These are phyloP conservation scores for Turnix velox DNA, from an alignment of 2,113 vertebrate species.

Conservation along the genomic window DNA sequence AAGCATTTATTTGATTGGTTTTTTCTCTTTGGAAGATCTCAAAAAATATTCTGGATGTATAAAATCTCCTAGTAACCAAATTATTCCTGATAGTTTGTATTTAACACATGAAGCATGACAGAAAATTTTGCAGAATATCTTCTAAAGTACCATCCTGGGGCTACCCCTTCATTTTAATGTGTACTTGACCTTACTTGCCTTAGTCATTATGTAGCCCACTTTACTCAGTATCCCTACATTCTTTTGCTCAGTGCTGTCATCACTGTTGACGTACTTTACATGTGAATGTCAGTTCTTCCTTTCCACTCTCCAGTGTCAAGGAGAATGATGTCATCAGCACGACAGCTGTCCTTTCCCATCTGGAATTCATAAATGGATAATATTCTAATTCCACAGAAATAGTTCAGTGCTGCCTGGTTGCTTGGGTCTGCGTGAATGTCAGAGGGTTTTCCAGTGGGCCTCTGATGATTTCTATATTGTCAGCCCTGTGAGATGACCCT, in stretches of 20 bases:
- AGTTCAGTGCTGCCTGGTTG: background rate
- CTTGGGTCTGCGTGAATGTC: background rate
- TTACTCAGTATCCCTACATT: background rate
- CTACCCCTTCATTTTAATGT: background rate
- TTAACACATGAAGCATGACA: background rate
- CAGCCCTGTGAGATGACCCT: background rate
- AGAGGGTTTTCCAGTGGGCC: background rate
- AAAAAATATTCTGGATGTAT: background rate
- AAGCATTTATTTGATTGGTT: no score
- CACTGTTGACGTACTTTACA: background rate
- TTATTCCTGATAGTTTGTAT: background rate
- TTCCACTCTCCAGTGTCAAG: background rate
- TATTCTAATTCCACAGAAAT: constrained; percentile 6
- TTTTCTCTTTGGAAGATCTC: background rate
- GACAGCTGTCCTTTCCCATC: constrained; percentile 32
- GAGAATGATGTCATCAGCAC: background rate
- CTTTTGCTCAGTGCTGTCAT: background rate
- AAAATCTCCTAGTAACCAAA: background rate
- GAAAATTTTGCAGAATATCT: background rate
- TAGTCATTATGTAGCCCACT: background rate
- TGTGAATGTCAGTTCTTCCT: background rate
- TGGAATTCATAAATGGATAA: constrained; percentile 28
- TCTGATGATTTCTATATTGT: background rate
- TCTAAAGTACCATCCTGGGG: background rate
- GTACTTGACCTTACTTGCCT: background rate